These are phyloP conservation scores for Urocynchramus pylzowi DNA, from an alignment of 2,113 vertebrate genomes.

Conservation along the genomic window DNA sequence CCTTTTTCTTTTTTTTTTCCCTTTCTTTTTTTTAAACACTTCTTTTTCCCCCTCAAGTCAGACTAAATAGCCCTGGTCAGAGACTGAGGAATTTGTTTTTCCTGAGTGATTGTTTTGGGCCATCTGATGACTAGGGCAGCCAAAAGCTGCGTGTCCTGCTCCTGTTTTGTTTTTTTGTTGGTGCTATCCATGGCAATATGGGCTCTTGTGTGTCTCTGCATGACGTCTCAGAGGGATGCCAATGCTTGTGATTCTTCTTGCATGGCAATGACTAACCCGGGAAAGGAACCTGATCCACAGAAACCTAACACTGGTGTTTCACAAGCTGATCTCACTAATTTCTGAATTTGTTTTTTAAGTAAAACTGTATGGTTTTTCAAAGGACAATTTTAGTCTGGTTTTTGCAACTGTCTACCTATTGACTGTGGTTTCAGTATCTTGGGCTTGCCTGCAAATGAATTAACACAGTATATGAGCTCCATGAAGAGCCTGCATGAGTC, in stretches of 20 bases:
- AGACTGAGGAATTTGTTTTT: neutral
- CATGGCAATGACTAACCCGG: neutral
- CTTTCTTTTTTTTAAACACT: accelerated
- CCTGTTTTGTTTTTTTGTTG: neutral
- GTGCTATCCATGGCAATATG: neutral
- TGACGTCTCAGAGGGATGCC: neutral
- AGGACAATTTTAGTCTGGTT: neutral
- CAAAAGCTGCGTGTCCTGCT: neutral
- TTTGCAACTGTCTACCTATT: neutral
- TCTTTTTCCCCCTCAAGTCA: accelerated
- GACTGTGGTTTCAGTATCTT: neutral
- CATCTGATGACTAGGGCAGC: neutral
- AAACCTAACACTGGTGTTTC: neutral
- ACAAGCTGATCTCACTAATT: neutral
- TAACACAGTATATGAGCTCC: neutral
- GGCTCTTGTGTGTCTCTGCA: neutral
- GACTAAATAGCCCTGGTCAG: neutral
- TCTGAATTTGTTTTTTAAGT: neutral
- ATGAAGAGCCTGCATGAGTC: neutral
- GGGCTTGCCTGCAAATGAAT: neutral
- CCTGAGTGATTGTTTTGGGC: neutral
- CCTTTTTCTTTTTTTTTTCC: accelerated
- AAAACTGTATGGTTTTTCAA: neutral
- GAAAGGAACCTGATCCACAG: neutral
- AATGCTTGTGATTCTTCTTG: neutral